Evolutionary conservation across 1,140 invertebrate genomes (phyloP).

Genomic region (Choristoneura fumiferana): DNA sequence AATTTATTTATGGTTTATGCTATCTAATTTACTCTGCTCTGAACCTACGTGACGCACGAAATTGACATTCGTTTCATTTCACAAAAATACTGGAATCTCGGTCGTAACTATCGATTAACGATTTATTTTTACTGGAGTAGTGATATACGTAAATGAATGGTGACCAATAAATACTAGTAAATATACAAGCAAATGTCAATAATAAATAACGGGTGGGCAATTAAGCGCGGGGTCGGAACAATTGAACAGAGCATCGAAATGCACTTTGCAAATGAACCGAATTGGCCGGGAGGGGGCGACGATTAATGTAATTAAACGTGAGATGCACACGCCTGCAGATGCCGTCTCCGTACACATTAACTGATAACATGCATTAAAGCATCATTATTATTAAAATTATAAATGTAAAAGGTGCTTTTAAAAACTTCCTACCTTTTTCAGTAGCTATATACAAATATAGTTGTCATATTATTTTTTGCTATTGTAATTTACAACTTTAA

Average conservation of each 20-base stretch:
- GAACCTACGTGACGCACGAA: neutral
- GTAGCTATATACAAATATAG: too few species aligned
- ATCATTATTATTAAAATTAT: too few species aligned
- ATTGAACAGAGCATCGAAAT: constrained; percentile 71
- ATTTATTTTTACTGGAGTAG: constrained; percentile 29
- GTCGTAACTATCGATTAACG: constrained; percentile 20
- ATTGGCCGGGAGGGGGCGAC: constrained; percentile 31
- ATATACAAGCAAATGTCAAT: constrained; percentile 56
- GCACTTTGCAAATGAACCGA: constrained; percentile 77
- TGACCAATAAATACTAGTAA: constrained; percentile 42
- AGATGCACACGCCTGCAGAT: constrained; percentile 59
- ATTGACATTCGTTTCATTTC: constrained; percentile 2
- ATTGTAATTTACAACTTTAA: too few species aligned
- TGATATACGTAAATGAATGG: constrained; percentile 37
- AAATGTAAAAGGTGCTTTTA: too few species aligned
- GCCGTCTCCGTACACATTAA: constrained; percentile 32
- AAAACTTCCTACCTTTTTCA: too few species aligned
- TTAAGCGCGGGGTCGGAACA: constrained; percentile 69
- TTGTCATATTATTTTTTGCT: too few species aligned
- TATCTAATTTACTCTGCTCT: constrained; percentile 28
- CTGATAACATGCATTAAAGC: constrained; percentile 20
- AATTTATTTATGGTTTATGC: constrained; percentile 2
- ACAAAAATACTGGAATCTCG: constrained; percentile 17
- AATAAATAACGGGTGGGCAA: constrained; percentile 71
- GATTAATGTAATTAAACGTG: constrained; percentile 70